Evolutionary conservation across 2,888 invertebrate genomes (phyloP).

Genomic region (Stenchaetothrips biformis): DNA sequence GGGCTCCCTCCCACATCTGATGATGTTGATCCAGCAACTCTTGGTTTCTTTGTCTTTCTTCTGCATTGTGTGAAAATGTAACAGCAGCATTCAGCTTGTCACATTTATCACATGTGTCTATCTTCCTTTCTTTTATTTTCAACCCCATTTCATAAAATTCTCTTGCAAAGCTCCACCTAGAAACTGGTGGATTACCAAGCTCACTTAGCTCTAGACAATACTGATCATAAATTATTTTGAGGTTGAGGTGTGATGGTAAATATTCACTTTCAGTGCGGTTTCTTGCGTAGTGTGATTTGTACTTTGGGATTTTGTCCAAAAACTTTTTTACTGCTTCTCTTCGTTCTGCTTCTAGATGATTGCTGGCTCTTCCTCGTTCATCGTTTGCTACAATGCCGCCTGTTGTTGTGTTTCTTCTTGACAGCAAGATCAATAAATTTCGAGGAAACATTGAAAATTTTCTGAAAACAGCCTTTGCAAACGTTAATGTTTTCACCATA

Average conservation of each 20-base stretch:
- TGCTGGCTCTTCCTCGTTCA: neutral
- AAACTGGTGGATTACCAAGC: neutral
- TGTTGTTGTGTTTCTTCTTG: neutral
- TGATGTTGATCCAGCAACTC: slow-evolving; percentile 28
- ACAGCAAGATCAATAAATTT: neutral
- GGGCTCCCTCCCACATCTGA: slow-evolving; percentile 32
- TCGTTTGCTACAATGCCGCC: neutral
- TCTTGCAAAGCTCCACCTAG: neutral
- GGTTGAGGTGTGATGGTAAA: neutral
- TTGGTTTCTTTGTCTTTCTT: slow-evolving; percentile 6
- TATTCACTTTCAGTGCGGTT: slow-evolving; percentile 5
- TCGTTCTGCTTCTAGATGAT: neutral
- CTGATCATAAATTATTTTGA: slow-evolving; percentile 5
- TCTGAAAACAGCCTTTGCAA: slow-evolving; percentile 3
- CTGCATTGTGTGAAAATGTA: slow-evolving; percentile 9
- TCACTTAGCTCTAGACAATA: neutral
- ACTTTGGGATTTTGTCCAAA: neutral
- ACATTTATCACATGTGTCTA: neutral
- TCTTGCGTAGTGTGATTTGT: slow-evolving; percentile 11
- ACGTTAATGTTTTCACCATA: neutral
- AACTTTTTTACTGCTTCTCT: neutral
- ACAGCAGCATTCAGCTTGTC: neutral
- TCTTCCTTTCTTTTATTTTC: neutral
- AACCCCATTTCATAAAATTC: too few species aligned
- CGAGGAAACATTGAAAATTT: neutral